A percentile compares a stretch with the other conserved stretches of the same genome.
Evolutionary conservation across 2,797 vertebrate genomes (phyloP).

Genomic region (Lepilemur ruficaudatus): DNA sequence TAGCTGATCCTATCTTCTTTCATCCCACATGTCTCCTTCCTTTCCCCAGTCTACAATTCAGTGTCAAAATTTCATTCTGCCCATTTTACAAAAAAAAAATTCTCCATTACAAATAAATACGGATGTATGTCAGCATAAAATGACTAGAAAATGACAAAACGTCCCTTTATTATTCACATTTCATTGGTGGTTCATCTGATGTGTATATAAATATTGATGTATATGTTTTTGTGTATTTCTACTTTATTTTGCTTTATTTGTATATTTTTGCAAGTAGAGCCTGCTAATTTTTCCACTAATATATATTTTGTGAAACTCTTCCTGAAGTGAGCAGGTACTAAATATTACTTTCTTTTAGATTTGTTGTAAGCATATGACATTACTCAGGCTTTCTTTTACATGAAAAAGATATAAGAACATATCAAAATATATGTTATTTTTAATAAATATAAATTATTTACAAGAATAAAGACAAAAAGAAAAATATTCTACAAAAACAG

Average conservation of each 20-base stretch:
- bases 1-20: neutral
- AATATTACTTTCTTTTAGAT: constrained; percentile 11
- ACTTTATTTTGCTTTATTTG: neutral
- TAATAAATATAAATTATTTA: neutral
- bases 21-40: neutral
- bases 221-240: neutral
- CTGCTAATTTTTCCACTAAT: neutral
- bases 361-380: neutral
- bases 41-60: neutral
- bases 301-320: neutral
- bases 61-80: neutral
- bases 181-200: neutral
- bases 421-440: neutral
- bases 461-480: neutral
- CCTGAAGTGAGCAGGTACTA: neutral
- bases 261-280: neutral
- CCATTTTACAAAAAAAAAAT: neutral
- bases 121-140: neutral
- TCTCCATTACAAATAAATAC: neutral
- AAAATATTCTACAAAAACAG: neutral
- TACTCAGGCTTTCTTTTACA: neutral
- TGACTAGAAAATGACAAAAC: neutral
- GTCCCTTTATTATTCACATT: neutral
- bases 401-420: neutral
- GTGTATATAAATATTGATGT: neutral